Percentiles rank a stretch among this genome's conserved stretches.
Conservation (phyloP, 2,888 invertebrate genomes). For the Achlya flavicornis region DNA sequence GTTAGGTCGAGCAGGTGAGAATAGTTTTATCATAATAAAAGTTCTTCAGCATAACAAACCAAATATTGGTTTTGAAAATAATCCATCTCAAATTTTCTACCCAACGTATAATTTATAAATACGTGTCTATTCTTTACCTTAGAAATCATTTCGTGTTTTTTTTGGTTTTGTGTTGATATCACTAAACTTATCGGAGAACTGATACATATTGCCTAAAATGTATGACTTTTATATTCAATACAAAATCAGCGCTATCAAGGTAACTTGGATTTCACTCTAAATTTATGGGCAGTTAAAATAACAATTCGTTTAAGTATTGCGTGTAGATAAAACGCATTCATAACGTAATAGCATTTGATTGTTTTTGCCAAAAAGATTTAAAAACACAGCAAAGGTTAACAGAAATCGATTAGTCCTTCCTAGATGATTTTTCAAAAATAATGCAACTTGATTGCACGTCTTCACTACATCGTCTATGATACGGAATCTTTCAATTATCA, state of each 20-base stretch:
- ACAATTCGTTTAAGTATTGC: slow-evolving; percentile 14
- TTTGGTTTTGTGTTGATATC: background rate
- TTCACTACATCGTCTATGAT: too few species aligned
- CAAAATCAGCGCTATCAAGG: slow-evolving; percentile 23
- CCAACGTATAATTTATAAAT: too few species aligned
- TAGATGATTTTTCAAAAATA: too few species aligned
- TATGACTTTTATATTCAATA: slow-evolving; percentile 16
- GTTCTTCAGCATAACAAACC: too few species aligned
- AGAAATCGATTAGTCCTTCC: background rate
- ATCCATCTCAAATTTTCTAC: too few species aligned
- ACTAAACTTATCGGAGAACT: slow-evolving; percentile 10
- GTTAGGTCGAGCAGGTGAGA: too few species aligned
- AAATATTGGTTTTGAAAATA: too few species aligned
- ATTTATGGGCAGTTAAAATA: slow-evolving; percentile 28
- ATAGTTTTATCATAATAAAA: too few species aligned
- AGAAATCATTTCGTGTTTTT: slow-evolving; percentile 1
- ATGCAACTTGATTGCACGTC: too few species aligned
- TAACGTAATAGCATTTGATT: background rate
- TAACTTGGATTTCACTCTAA: slow-evolving; percentile 34
- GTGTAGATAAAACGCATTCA: slow-evolving; percentile 6
- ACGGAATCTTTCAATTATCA: too few species aligned
- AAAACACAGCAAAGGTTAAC: background rate
- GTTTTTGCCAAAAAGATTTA: background rate
- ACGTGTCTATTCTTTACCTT: background rate
- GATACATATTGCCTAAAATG: slow-evolving; percentile 14